A percentile compares a stretch with the other conserved stretches of the same genome.
phyloP scores from a whole-genome alignment of 2,113 vertebrate species.

The Eolophus roseicapilla region DNA sequence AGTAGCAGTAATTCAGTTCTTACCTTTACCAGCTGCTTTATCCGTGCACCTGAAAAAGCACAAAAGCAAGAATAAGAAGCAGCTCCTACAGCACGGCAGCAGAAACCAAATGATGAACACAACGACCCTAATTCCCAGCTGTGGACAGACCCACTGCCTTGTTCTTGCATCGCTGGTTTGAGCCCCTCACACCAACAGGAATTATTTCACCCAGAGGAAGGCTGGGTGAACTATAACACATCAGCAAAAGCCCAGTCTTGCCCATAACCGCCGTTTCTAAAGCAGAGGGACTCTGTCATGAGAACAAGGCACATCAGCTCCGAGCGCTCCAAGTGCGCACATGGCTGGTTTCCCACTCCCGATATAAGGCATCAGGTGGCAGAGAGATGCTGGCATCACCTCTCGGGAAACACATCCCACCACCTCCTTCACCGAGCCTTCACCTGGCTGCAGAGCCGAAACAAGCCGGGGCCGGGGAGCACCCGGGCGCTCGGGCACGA shows the following conservation, averaged over 20 bases:
- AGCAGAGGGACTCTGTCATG: fast-evolving
- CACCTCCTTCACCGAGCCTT: not conserved
- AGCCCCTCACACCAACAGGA: fast-evolving
- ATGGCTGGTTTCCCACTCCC: fast-evolving
- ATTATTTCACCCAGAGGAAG: not conserved
- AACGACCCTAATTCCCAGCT: not conserved
- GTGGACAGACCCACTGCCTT: fast-evolving
- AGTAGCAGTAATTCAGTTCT: slow-evolving; percentile 12
- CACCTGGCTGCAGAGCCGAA: fast-evolving
- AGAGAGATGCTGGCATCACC: not conserved
- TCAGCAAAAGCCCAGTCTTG: too few species aligned
- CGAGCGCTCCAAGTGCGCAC: fast-evolving
- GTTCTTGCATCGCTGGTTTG: fast-evolving
- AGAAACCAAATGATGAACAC: not conserved
- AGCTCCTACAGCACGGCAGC: fast-evolving
- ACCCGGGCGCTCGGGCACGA: not conserved
- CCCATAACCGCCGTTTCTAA: fast-evolving
- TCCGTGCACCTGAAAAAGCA: slow-evolving; percentile 69
- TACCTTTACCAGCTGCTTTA: slow-evolving; percentile 78
- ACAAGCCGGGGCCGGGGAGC: too few species aligned
- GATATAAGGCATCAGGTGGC: fast-evolving
- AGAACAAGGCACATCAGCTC: not conserved
- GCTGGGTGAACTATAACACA: fast-evolving
- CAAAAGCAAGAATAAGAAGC: not conserved
- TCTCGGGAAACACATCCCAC: fast-evolving